Percentiles rank a stretch among this genome's conserved stretches.
Conservation (phyloP, 2,113 vertebrate species). For the Bombycilla garrulus region DNA sequence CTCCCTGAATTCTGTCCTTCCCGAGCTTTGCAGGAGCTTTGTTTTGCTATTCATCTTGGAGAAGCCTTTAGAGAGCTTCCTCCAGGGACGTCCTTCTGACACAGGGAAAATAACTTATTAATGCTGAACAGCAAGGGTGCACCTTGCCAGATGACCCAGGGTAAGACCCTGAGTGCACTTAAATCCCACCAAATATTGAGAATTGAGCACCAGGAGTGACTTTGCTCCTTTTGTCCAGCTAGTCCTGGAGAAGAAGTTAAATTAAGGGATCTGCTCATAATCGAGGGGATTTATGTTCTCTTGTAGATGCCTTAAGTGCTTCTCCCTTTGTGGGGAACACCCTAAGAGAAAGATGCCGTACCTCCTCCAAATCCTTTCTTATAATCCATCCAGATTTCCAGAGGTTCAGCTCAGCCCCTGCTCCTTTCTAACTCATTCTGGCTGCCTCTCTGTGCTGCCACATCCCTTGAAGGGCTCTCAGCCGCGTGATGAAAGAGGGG, state of each 20-base stretch:
- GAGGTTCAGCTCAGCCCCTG: not conserved
- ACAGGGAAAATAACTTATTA: not conserved
- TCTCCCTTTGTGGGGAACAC: not conserved
- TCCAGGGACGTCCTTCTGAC: fast-evolving
- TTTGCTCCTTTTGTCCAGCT: not conserved
- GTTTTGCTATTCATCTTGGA: not conserved
- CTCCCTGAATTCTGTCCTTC: not conserved
- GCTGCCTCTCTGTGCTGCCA: not conserved
- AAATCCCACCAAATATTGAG: not conserved
- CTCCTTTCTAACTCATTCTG: not conserved
- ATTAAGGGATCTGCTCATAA: not conserved
- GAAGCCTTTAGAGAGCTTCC: not conserved
- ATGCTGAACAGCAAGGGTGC: not conserved
- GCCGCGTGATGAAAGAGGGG: not conserved
- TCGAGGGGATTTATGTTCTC: fast-evolving
- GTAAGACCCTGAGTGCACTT: not conserved
- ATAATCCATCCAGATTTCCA: not conserved
- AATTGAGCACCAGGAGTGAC: not conserved
- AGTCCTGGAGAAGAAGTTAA: not conserved
- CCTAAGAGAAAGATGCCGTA: not conserved
- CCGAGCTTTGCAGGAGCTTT: not conserved
- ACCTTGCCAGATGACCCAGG: not conserved
- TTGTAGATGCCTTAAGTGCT: not conserved
- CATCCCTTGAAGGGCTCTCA: not conserved
- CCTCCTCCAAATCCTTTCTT: not conserved